These are phyloP conservation scores for Myotis daubentonii DNA, from an alignment of 2,797 vertebrate genomes.

Conservation along the genomic window DNA sequence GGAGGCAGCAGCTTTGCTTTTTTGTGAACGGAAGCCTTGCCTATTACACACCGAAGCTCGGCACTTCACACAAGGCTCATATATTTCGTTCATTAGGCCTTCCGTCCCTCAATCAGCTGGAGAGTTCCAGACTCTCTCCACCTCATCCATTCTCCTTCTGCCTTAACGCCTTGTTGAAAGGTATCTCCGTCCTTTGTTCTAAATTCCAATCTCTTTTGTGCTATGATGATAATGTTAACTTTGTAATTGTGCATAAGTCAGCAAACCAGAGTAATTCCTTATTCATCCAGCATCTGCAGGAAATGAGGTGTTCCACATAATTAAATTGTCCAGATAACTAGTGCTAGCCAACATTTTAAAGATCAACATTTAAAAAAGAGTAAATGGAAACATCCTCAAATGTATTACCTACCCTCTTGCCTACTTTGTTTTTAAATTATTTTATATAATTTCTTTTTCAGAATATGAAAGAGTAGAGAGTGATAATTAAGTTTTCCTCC, in stretches of 20 bases:
- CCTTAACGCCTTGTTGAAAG: slow-evolving; percentile 39
- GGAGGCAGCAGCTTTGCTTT: not conserved
- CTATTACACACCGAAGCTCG: not conserved
- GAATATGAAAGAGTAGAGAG: not conserved
- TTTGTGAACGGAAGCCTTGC: not conserved
- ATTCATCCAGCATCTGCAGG: slow-evolving; percentile 42
- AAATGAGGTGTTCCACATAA: slow-evolving; percentile 59
- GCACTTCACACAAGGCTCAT: not conserved
- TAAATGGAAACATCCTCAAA: slow-evolving; percentile 42
- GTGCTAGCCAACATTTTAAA: slow-evolving; percentile 56
- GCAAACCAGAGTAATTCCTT: slow-evolving; percentile 56
- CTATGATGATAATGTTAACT: slow-evolving; percentile 55
- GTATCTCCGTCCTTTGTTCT: slow-evolving; percentile 57
- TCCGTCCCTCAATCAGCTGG: not conserved
- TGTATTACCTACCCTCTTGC: not conserved
- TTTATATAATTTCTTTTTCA: not conserved
- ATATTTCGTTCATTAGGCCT: not conserved
- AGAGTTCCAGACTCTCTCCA: not conserved
- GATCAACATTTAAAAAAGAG: slow-evolving; percentile 55
- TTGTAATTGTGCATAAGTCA: slow-evolving; percentile 63
- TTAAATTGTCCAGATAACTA: slow-evolving; percentile 63
- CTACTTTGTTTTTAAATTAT: slow-evolving; percentile 61
- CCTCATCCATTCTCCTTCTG: slow-evolving; percentile 22
- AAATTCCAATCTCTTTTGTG: slow-evolving; percentile 54
- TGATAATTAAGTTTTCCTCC: not conserved